Base-by-base conservation (phyloP, 2,888 invertebrate genomes). In the Epiblema foenella region DNA sequence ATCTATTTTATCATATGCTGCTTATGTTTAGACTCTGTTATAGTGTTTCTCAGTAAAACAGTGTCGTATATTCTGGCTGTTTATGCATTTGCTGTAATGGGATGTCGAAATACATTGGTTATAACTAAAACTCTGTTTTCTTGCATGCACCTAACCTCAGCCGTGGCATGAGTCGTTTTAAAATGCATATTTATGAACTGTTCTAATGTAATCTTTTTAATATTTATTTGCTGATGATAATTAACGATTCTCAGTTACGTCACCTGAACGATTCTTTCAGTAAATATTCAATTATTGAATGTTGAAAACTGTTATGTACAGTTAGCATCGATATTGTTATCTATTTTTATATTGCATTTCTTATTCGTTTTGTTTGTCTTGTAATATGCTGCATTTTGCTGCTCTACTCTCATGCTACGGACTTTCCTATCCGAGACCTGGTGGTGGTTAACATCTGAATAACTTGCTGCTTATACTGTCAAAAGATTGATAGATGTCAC, bases 111-210 rank as follows among this genome's bases (percentile, higher is more conserved):
- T 93, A 93, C 85, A 91, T 85, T 87, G 83, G 74, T 81, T 87
- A 83, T 77, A 88, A 89, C 80, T 81, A 85, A 86, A 85, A 87
- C 84, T 86, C 89, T 93, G 90, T 93, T 93, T 93, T 93, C 90
- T 93, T 93, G 93, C 93, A 93, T 93, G 91, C 76, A 79, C 85
- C 86, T 83, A 75, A 83, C 84, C 87, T 78, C 79, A 71, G 81
- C 81, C 82, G 83, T 84, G 79, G 86, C 87, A 89, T 85, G 89
- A 86, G 83, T 76, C 11, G 15, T 15, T 58, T 20, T n/a, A 17
- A 12, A 29, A 60, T 24, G 12, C 12, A 11, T 17, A 37, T 37
- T 37, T 2, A 39, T 12, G 0, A 3, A 15, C 24, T 39, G 39
- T 15, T 4, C 0, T 39, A 39, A 4, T 39, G 4, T 15, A 39